A percentile compares a stretch with the other conserved stretches of the same genome.
These are phyloP conservation scores for Drosophila ficusphila DNA, from an alignment of 1,140 invertebrate species.

Conservation along the genomic window DNA sequence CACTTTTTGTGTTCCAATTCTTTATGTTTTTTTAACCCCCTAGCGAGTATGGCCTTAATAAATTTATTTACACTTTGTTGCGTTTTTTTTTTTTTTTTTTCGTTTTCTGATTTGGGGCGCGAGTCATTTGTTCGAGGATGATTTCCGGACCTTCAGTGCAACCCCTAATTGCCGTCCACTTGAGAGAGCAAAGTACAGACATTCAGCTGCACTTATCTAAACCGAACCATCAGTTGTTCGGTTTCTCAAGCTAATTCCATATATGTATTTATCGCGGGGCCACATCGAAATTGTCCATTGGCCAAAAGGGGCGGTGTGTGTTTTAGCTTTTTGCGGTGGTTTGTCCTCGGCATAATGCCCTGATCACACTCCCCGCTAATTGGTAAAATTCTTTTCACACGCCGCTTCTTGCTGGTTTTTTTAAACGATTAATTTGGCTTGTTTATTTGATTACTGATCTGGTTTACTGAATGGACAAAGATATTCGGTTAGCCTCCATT, in stretches of 20 bases:
- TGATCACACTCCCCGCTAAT: conserved; percentile 44
- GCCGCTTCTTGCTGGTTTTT: conserved; percentile 21
- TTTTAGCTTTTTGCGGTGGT: conserved; percentile 63
- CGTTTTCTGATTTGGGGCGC: conserved; percentile 68
- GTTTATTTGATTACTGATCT: conserved; percentile 51
- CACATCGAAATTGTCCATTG: conserved; percentile 65
- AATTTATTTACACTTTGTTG: conserved; percentile 81
- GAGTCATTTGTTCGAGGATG: conserved; percentile 62
- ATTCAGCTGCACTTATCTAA: conserved; percentile 72
- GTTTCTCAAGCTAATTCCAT: conserved; percentile 49
- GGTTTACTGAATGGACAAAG: conserved; percentile 35
- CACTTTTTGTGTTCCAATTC: conserved; percentile 21
- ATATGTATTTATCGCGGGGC: conserved; percentile 49
- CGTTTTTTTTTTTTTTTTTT: conserved; percentile 59
- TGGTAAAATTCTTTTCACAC: conserved; percentile 57
- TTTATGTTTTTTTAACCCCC: conserved; percentile 35
- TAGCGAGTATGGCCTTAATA: conserved; percentile 59
- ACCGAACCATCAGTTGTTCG: conserved; percentile 63
- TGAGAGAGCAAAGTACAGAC: conserved; percentile 35
- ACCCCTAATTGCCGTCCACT: conserved; percentile 78
- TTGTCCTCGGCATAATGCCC: background rate
- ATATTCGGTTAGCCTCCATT: conserved; percentile 45
- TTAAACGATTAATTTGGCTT: conserved; percentile 58
- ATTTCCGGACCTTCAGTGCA: conserved; percentile 54
- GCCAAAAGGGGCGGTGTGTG: conserved; percentile 58